A percentile compares a stretch with the other conserved stretches of the same genome.
phyloP scores from a whole-genome alignment of 2,888 invertebrate genomes.

The Caenorhabditis sp. region DNA sequence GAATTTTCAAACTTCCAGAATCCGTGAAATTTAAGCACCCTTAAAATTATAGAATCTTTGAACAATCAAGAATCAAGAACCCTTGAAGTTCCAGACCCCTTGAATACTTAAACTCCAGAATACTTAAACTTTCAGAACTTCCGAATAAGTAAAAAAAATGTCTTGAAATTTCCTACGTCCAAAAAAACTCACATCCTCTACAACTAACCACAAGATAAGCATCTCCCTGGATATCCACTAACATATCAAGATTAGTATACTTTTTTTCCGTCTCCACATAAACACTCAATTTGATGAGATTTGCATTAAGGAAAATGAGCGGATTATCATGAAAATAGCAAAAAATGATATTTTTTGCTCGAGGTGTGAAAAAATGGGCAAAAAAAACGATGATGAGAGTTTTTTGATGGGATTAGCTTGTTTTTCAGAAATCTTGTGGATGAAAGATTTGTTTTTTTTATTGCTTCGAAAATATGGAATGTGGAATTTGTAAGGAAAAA shows the following conservation, averaged over 20 bases:
- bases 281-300: background rate
- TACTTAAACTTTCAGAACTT: too few relatives aligned
- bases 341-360: background rate
- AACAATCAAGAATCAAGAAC: too few relatives aligned
- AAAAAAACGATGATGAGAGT: constrained; percentile 6
- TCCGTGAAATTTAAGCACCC: background rate
- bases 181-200: too few relatives aligned
- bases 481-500: background rate
- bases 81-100: too few relatives aligned
- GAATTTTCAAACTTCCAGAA: background rate
- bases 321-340: constrained; percentile 6
- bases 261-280: too few relatives aligned
- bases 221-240: too few relatives aligned
- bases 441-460: too few relatives aligned
- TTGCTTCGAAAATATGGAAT: background rate
- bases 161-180: too few relatives aligned
- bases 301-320: background rate
- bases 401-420: constrained; percentile 1
- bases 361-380: background rate
- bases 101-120: too few relatives aligned
- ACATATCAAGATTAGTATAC: too few relatives aligned
- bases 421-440: background rate
- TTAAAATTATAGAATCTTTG: background rate
- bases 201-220: too few relatives aligned
- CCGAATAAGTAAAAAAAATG: too few relatives aligned